phyloP scores from a whole-genome alignment of 2,888 invertebrate species.

The Dimorphilus gyrociliatus region DNA sequence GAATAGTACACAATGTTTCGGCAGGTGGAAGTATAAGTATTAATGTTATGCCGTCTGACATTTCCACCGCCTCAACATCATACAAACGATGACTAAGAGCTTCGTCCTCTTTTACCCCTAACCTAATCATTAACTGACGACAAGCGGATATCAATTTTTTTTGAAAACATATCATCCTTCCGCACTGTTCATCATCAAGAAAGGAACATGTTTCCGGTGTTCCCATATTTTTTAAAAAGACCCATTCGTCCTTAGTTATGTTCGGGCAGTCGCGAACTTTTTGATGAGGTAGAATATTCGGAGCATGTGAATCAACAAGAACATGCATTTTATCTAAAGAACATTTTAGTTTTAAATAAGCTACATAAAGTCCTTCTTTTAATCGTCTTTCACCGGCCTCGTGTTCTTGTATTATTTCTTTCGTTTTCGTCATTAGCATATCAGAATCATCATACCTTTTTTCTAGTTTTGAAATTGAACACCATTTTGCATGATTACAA shows the following conservation, averaged over 20 bases:
- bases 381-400: constrained; percentile 67
- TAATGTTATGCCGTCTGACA: constrained; percentile 74
- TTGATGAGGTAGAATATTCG: constrained; percentile 83
- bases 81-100: constrained; percentile 49
- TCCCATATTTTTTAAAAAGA: not conserved
- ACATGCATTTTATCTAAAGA: constrained; percentile 85
- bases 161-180: no score
- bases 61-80: constrained; percentile 79
- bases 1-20: constrained; percentile 69
- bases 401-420: constrained; percentile 49
- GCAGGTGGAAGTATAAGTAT: constrained; percentile 78
- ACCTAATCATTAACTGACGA: no score
- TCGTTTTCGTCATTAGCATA: no score
- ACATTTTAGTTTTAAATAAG: constrained; percentile 87
- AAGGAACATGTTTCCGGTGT: no score
- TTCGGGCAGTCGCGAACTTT: constrained; percentile 86
- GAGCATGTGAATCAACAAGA: constrained; percentile 74
- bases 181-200: no score
- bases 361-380: constrained; percentile 73
- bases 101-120: constrained; percentile 24
- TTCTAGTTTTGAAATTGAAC: constrained; percentile 67
- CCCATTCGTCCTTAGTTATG: constrained; percentile 66
- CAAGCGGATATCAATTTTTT: no score
- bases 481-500: constrained; percentile 70
- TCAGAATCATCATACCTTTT: no score